Conservation (phyloP, 2,113 vertebrate genomes). For the Terrapene triunguis region DNA sequence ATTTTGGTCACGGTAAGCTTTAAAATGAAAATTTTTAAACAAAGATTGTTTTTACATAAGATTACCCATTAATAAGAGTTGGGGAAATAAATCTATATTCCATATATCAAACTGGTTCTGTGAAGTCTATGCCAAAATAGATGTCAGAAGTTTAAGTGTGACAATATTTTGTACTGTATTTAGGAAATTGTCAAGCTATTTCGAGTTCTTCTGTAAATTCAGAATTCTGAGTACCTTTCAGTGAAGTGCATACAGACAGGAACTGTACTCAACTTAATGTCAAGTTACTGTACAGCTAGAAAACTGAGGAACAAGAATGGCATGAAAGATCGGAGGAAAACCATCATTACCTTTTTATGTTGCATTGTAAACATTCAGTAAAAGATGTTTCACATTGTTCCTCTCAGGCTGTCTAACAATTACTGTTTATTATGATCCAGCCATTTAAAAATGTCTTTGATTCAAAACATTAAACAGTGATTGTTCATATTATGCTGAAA, state of each 20-base stretch:
- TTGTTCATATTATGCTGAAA: not conserved
- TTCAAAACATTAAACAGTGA: not conserved
- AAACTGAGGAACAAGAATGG: not conserved
- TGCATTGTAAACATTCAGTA: not conserved
- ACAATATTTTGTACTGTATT: not conserved
- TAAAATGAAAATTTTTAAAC: not conserved
- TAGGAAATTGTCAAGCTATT: not conserved
- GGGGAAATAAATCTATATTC: not conserved
- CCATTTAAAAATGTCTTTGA: constrained; percentile 7
- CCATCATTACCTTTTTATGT: not conserved
- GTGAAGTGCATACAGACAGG: not conserved
- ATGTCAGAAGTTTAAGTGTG: not conserved
- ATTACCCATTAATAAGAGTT: not conserved
- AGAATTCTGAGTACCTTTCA: not conserved
- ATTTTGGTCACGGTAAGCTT: not conserved
- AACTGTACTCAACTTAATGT: not conserved
- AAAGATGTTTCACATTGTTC: not conserved
- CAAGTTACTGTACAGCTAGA: not conserved
- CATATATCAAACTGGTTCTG: not conserved
- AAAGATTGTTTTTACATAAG: not conserved
- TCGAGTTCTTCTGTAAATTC: not conserved
- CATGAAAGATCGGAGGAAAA: not conserved
- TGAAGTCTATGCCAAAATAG: not conserved
- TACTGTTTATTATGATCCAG: not conserved
- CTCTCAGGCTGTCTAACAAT: constrained; percentile 35